Conservation (phyloP, 2,797 vertebrate genomes). For the Sebastiscus tertius region DNA sequence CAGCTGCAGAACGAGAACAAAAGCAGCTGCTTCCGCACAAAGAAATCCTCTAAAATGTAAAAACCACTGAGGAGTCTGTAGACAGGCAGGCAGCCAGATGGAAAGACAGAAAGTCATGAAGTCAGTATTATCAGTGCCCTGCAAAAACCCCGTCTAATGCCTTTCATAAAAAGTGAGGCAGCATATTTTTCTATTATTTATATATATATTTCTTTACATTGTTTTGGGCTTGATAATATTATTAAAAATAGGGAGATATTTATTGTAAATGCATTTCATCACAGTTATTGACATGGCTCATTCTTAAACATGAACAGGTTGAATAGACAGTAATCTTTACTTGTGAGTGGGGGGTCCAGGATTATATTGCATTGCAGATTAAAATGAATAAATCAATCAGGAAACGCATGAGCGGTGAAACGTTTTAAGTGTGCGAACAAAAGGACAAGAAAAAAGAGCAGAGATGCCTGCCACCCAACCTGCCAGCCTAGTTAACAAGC, state of each 20-base stretch:
- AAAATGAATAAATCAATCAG: neutral
- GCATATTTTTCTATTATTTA: neutral
- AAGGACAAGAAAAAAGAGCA: neutral
- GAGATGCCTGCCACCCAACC: neutral
- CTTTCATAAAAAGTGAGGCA: neutral
- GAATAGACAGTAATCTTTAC: neutral
- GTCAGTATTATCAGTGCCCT: constrained; percentile 14
- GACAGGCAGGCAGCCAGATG: constrained; percentile 6
- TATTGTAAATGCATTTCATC: neutral
- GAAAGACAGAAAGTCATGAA: constrained; percentile 14
- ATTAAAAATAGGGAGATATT: neutral
- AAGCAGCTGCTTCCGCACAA: constrained; percentile 55
- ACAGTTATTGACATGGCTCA: neutral
- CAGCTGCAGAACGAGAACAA: constrained; percentile 59
- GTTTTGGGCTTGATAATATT: neutral
- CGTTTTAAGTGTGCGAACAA: neutral
- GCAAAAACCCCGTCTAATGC: neutral
- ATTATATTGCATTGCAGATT: neutral
- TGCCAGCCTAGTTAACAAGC: constrained; percentile 8
- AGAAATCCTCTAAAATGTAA: constrained; percentile 57
- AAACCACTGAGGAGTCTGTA: constrained; percentile 42
- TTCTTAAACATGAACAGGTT: neutral
- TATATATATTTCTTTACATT: neutral
- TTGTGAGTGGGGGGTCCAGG: neutral
- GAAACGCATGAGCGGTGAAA: neutral